Evolutionary conservation across 2,888 invertebrate species (phyloP), one percentile per base, ranked within the genome.

Genomic region (Arctia plantaginis): DNA sequence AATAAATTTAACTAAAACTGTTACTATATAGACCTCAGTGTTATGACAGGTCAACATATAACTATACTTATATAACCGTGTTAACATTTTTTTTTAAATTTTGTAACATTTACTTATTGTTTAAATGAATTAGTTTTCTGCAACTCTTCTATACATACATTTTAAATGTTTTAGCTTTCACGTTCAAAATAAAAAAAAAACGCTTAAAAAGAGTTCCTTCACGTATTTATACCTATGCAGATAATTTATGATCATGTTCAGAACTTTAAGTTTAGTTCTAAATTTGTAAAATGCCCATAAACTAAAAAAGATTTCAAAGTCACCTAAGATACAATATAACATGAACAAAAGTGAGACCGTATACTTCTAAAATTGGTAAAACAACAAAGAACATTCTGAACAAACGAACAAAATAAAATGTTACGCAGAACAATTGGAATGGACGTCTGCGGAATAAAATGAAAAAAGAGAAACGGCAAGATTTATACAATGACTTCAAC

Each of bases 401-500:
- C 55, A 78, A 85, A 76, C 68, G 75, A 75, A 75, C 15, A 15
- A 76, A 79, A 85, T 82, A 74, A 85, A 80, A 82, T 71, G 62
- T 70, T 66, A 51, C 35, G 35, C 51, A 75, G 73, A 79, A 85
- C 81, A 80, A 82, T 75, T 73, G 77, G 65, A 77, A 74, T 71
- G 69, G 70, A 78, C 66, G 74, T 55, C 70, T 76, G 74, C 27
- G 67, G 74, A 83, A 79, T 78, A 81, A 80, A 85, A 82, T 80
- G 78, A 84, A 81, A 30, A 62, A 78, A 82, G 78, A 80, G 78
- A 80, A 83, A 75, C 70, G 30, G 72, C 75, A 82, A 81, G 79
- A 83, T 83, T 85, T 85, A 86, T 86, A 86, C 79, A 87, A 83
- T 79, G 76, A 81, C 78, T 84, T 80, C 79, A 80, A 83, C 84